Evolutionary conservation across 2,888 invertebrate genomes (phyloP), one percentile per base, ranked within the genome.

Genomic region (Tenthredo livida): DNA sequence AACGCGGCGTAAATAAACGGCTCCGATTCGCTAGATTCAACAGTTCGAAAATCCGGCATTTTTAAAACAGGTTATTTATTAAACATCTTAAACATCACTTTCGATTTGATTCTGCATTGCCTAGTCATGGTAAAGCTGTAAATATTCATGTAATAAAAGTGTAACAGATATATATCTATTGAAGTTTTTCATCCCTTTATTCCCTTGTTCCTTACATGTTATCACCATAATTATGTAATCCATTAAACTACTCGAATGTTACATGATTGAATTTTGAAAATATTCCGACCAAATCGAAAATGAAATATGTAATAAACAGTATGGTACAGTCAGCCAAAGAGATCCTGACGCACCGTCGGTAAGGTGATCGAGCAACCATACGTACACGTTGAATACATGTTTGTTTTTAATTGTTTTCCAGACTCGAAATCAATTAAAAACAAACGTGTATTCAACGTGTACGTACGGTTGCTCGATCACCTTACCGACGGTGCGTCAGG

Each of bases 61-160:
- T 77, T 77, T 77, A 10, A 77, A 54, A 54, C 77, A 25, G 43
- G 40, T 47, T 29, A 73, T 73, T 43, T 25, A 43, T 73, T 15
- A 10, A 40, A 73, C 40, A n/a, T 17, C n/a, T n/a, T n/a, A n/a
- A 29, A 29, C 2, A 29, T 29, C n/a, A 43, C 40, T 67, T 67
- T 67, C 15, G 1, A 72, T 21, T 40, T 2, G n/a, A 47, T 43
- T 47, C 73, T 37, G 25, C 43, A 43, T 43, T 73, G 33, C 67
- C 67, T 33, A 33, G 67, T 15, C 33, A 6, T 33, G 67, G 67
- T 67, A 67, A 67, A 0, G 15, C 67, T 25, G 67, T 17, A 33
- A 33, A 33, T 33, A 67, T 67, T 33, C 67, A 33, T 17, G 12
- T 33, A 29, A 67, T 29, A 67, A 29, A 25, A 67, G 6, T 29